These are phyloP conservation scores for Lanius ludovicianus DNA, from an alignment of 2,113 vertebrate genomes.

Conservation along the genomic window DNA sequence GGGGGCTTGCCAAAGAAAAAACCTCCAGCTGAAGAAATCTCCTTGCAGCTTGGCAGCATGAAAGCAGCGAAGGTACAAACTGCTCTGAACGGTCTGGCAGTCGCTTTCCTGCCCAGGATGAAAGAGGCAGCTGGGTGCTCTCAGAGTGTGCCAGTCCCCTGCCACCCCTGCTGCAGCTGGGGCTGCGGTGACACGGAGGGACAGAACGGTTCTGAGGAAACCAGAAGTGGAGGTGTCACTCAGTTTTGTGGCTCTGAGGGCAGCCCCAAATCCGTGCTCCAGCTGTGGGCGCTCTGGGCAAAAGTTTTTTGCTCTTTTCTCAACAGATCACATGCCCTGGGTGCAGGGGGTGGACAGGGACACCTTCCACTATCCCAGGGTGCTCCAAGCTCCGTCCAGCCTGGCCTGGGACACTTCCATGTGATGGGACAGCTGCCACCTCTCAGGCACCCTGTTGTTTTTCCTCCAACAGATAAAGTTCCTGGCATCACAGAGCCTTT, in stretches of 20 bases:
- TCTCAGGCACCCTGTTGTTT: not conserved
- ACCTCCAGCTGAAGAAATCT: not conserved
- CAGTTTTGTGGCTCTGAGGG: not conserved
- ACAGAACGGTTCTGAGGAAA: not conserved
- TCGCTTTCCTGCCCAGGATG: not conserved
- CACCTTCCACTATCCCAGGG: accelerated
- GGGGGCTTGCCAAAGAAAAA: not conserved
- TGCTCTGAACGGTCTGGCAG: not conserved
- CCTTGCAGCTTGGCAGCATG: not conserved
- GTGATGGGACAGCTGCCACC: not conserved
- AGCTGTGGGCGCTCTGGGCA: not conserved
- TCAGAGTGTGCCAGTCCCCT: not conserved
- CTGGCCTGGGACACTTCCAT: not conserved
- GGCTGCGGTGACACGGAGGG: not conserved
- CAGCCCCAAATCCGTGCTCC: accelerated
- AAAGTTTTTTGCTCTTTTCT: not conserved
- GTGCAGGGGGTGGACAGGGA: not conserved
- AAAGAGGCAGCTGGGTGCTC: not conserved
- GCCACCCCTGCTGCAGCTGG: not conserved
- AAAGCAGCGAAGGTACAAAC: not conserved
- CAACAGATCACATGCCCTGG: accelerated
- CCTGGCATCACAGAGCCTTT: accelerated
- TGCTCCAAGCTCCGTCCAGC: not conserved
- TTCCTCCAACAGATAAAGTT: not conserved
- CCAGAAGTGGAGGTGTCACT: accelerated